Base-by-base conservation (phyloP, 1,140 invertebrate genomes). In the Eupristina koningsbergeri region DNA sequence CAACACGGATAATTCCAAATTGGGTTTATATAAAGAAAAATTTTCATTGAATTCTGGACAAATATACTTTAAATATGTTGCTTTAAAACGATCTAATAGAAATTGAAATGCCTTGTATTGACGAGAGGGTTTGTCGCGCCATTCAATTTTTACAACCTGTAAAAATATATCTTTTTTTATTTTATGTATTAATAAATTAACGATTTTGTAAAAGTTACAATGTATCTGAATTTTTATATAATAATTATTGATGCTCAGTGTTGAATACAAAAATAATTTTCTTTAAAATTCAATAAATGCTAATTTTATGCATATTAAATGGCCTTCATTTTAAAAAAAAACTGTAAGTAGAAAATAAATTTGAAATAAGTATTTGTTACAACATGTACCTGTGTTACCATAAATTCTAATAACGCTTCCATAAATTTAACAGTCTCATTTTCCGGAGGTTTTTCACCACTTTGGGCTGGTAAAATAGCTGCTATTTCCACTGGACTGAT, bases 61-160 rank as follows among this genome's bases (percentile, higher is more conserved):
- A 87, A 99, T 96, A 87, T 97, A 94, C 47, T 96, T 96, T 84
- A 99, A 93, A 92, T 99, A 99, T 89, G 96, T 97, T 63, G 95
- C 92, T 93, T 98, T 98, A 89, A 99, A 99, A 87, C 96, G 96
- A 89, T 98, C 96, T 90, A 99, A 94, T 80, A 99, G 93, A 93
- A 99, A 99, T 64, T 96, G 95, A 92, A 99, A 99, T 86, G 96
- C 95, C 89, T 95, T 95, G 84, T 96, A 94, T 90, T 97, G 96
- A 81, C 95, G 93, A 9, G 95, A 94, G 45, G 94, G 94, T 90
- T 96, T 95, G 88, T 98, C 98, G 85, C 95, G 95, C 98, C 98
- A 99, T 90, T 98, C 96, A 81, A 99, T 94, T 92, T 97, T 97
- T 3, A 96, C 95, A 7, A 98, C 95, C 88, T 97, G 94, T 19